A percentile compares a stretch with the other conserved stretches of the same genome.
These are phyloP conservation scores for Anoura caudifer DNA, from an alignment of 2,113 vertebrate genomes.

Conservation along the genomic window DNA sequence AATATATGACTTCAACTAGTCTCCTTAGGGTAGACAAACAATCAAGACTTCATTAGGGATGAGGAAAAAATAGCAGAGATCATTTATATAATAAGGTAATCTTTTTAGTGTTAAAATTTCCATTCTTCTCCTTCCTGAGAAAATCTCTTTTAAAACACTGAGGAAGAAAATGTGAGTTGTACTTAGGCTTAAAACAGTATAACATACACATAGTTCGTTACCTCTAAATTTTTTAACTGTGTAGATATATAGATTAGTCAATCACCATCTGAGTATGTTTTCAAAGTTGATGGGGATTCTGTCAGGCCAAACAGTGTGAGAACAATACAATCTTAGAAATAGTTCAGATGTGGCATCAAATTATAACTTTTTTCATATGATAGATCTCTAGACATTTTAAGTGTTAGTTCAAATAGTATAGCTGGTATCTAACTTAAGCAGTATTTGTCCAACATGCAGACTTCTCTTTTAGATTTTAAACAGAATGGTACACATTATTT, in stretches of 20 bases:
- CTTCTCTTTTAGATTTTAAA: slow-evolving; percentile 44
- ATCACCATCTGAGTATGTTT: not conserved
- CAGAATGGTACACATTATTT: not conserved
- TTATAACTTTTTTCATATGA: slow-evolving; percentile 12
- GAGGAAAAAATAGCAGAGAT: not conserved
- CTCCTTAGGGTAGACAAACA: not conserved
- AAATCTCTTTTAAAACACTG: slow-evolving; percentile 26
- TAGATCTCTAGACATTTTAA: slow-evolving; percentile 2
- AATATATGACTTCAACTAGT: not conserved
- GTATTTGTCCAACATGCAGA: not conserved
- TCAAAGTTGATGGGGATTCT: not conserved
- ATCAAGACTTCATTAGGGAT: not conserved
- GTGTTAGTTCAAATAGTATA: slow-evolving; percentile 27
- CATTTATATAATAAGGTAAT: slow-evolving; percentile 9
- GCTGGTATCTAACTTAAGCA: not conserved
- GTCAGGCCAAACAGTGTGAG: not conserved
- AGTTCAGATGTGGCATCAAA: not conserved
- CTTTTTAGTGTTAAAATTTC: slow-evolving; percentile 24
- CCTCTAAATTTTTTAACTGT: not conserved
- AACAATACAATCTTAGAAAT: not conserved
- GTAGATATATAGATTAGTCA: not conserved
- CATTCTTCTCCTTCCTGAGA: slow-evolving; percentile 24
- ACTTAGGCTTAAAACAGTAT: slow-evolving; percentile 19
- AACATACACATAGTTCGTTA: not conserved
- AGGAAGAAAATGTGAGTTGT: slow-evolving; percentile 26